A percentile compares a stretch with the other conserved stretches of the same genome.
These are phyloP conservation scores for Oryzias melastigma DNA, from an alignment of 2,113 vertebrate genomes.

Conservation along the genomic window DNA sequence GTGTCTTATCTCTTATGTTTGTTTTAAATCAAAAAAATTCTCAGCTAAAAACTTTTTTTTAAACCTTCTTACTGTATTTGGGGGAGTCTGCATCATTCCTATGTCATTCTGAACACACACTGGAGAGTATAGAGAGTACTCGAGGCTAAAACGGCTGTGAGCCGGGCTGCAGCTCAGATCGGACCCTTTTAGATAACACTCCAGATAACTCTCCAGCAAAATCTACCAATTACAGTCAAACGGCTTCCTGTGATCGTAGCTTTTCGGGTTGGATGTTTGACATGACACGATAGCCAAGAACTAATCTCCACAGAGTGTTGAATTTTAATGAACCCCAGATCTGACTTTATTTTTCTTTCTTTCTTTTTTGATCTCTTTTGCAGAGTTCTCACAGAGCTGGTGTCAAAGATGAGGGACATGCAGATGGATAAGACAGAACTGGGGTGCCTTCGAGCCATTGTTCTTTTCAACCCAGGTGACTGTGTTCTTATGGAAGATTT, in stretches of 20 bases:
- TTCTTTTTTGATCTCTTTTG: constrained; percentile 13
- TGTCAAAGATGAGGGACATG: constrained; percentile 99
- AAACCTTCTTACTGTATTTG: no score
- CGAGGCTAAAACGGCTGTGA: constrained; percentile 29
- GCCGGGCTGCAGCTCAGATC: constrained; percentile 19
- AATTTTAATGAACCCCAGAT: constrained; percentile 7
- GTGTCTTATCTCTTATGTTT: no score
- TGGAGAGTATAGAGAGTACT: no score
- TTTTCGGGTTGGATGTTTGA: constrained; percentile 9
- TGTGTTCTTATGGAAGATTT: neutral
- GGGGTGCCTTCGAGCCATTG: constrained; percentile 95
- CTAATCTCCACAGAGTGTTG: neutral
- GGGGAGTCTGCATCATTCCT: no score
- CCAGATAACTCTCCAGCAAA: constrained; percentile 31
- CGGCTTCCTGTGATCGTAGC: constrained; percentile 29
- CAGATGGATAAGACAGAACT: constrained; percentile 99
- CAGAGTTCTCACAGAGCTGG: constrained; percentile 96
- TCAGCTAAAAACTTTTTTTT: no score
- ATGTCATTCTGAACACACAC: no score
- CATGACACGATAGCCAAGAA: constrained; percentile 2
- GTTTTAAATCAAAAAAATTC: no score
- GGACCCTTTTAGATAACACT: constrained; percentile 24
- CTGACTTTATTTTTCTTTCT: constrained; percentile 16
- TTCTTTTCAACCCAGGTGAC: constrained; percentile 96
- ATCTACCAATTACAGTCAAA: constrained; percentile 9